A percentile compares a stretch with the other conserved stretches of the same genome.
Conservation (phyloP, 2,888 invertebrate species). For the Syrphus vitripennis region DNA sequence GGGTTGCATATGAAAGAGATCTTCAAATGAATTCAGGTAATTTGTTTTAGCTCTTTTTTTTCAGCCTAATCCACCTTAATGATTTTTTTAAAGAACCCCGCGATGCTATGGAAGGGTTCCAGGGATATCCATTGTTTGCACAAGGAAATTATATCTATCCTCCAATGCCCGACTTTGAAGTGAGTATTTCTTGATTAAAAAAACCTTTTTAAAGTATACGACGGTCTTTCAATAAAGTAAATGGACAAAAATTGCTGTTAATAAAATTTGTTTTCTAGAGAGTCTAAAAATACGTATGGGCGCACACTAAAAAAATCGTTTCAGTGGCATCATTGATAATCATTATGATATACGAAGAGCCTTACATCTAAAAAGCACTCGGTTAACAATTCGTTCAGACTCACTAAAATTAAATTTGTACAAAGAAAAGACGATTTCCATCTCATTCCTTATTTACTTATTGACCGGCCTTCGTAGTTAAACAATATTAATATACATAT, state of each 20-base stretch:
- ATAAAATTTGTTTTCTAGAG: no score
- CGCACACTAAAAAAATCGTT: no score
- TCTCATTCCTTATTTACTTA: neutral
- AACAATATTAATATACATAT: neutral
- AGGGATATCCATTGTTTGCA: conserved; percentile 40
- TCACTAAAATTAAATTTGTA: no score
- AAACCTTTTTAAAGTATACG: neutral
- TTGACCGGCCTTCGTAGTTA: neutral
- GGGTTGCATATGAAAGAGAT: conserved; percentile 93
- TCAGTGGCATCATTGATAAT: no score
- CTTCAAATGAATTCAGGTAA: conserved; percentile 76
- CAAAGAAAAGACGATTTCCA: no score
- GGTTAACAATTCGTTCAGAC: no score
- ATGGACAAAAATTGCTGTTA: neutral
- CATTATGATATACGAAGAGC: no score
- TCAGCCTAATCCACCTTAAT: conserved; percentile 49
- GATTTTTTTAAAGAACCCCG: conserved; percentile 69
- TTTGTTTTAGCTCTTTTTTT: neutral
- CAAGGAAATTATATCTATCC: conserved; percentile 73
- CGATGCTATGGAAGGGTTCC: conserved; percentile 63
- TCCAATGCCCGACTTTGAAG: conserved; percentile 75
- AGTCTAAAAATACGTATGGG: no score
- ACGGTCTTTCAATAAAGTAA: neutral
- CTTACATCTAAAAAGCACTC: no score
- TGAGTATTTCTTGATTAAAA: conserved; percentile 71